Percentiles rank a stretch among this genome's conserved stretches.
Evolutionary conservation across 2,888 invertebrate genomes (phyloP).

Genomic region (Anorthoa munda): DNA sequence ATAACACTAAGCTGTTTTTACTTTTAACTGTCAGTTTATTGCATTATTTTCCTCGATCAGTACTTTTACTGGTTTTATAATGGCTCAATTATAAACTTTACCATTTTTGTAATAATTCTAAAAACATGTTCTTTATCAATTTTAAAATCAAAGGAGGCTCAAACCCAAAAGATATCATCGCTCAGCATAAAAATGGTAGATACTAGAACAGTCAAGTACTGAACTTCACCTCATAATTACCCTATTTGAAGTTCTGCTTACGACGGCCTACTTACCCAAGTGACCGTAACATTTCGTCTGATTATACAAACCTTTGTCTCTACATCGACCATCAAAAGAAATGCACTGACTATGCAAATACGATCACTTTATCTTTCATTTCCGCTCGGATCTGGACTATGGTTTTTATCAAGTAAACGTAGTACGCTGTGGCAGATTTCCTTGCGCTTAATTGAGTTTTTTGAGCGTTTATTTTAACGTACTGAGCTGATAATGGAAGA

Average conservation of each 20-base stretch:
- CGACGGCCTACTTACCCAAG: conserved; percentile 34
- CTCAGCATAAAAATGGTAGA: conserved; percentile 36
- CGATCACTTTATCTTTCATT: conserved; percentile 33
- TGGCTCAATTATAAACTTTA: neutral
- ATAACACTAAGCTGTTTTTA: neutral
- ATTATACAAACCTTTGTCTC: conserved; percentile 44
- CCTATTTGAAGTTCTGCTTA: conserved; percentile 48
- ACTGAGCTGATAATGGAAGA: conserved; percentile 29
- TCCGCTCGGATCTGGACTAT: conserved; percentile 26
- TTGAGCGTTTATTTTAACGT: conserved; percentile 30
- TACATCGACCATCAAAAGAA: conserved; percentile 42
- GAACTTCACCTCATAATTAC: conserved; percentile 53
- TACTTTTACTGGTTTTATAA: neutral
- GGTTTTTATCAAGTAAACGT: conserved; percentile 46
- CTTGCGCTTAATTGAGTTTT: conserved; percentile 34
- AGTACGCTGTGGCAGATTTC: conserved; percentile 35
- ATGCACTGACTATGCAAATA: conserved; percentile 57
- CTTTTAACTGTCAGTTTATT: neutral
- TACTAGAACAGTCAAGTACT: conserved; percentile 44
- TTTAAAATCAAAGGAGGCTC: conserved; percentile 1
- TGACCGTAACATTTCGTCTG: conserved; percentile 47
- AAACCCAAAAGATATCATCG: conserved; percentile 47
- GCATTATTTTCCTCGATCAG: neutral
- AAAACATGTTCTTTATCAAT: neutral
- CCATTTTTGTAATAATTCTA: neutral